A percentile compares a stretch with the other conserved stretches of the same genome.
These are phyloP conservation scores for Strigops habroptila DNA, from an alignment of 2,113 vertebrate genomes.

Conservation along the genomic window DNA sequence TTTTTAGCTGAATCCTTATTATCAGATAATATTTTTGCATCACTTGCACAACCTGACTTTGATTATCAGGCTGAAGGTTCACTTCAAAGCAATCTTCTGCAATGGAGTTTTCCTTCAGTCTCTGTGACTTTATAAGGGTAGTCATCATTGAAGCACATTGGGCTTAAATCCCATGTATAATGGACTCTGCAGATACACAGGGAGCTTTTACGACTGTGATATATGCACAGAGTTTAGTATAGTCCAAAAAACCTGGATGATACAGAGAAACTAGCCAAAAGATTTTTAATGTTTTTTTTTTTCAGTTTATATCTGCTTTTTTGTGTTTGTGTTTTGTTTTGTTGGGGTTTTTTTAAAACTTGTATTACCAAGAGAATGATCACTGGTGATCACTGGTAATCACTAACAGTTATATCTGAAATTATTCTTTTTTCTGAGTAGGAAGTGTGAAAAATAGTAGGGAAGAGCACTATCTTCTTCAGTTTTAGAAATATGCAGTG, in stretches of 20 bases:
- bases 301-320: background rate
- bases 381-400: background rate
- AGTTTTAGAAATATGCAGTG: background rate
- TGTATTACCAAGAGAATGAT: background rate
- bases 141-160: background rate
- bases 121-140: background rate
- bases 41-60: background rate
- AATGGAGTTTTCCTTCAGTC: background rate
- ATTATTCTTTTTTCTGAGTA: background rate
- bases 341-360: background rate
- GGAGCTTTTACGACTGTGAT: background rate
- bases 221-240: background rate
- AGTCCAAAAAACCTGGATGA: background rate
- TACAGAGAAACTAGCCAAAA: background rate
- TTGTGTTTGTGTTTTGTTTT: background rate
- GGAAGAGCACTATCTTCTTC: background rate
- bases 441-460: background rate
- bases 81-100: background rate
- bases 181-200: background rate
- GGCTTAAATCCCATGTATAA: background rate
- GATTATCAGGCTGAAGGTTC: background rate
- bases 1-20: background rate
- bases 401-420: background rate
- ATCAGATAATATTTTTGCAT: background rate
- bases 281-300: background rate